Base-by-base conservation (phyloP, 2,888 invertebrate species). In the Agrotis puta region DNA sequence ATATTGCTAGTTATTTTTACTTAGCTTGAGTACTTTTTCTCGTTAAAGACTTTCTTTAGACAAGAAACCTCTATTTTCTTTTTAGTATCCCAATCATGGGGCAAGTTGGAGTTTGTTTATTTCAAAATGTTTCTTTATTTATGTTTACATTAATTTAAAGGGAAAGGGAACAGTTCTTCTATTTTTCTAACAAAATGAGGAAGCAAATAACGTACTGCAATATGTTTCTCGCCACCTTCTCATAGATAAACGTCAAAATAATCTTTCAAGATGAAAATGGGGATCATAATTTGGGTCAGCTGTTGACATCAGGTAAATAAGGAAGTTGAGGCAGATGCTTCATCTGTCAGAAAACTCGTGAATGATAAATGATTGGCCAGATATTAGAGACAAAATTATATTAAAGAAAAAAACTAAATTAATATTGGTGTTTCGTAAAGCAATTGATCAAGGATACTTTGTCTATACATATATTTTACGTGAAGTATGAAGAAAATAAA, bases 241-340 rank as follows among this genome's bases (percentile, higher is more conserved):
- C 53, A 54, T 50, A 50, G 43, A 47, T 54, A 33, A 6, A 61
- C 20, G 45, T 51, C 50, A 58, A 58, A 51, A 16, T 9, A 18
- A 56, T 54, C 14, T 68, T 14, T 58, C 3, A 24, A 33, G 6
- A 59, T 54, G 45, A 77, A 70, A 61, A 56, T 77, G 77, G 54
- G 24, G 13, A 39, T 39, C n/a, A 45, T 22, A 14, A 74, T 77
- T 20, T 56, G 33, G 43, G 70, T 61, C 59, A 77, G 13, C n/a
- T 24, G 43, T 48, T 48, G 57, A 59, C 51, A 58, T 18, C n/a
- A n/a, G n/a, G n/a, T 27, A 54, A 74, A 58, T 47, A 56, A 45
- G n/a, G 48, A 48, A 45, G 67, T 47, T 53, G 48, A 43, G 56
- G 22, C 6, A 27, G 20, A 54, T 48, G 27, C 13, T 56, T n/a